phyloP scores from a whole-genome alignment of 2,113 vertebrate genomes.

The Grammomys dolichurus region DNA sequence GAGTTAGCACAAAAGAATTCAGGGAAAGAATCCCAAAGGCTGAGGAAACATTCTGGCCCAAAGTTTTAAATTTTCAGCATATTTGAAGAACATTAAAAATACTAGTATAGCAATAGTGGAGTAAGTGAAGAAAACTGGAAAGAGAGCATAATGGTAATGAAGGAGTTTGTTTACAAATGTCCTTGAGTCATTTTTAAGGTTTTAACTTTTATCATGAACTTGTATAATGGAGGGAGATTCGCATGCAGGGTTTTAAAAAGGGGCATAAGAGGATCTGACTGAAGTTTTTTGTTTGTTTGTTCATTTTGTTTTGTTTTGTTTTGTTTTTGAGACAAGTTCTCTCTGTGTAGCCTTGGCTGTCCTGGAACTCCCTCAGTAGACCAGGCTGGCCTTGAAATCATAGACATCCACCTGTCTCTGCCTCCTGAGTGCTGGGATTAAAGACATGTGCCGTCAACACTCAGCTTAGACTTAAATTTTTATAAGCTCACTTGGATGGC shows the following conservation, averaged over 20 bases:
- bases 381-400: too few relatives aligned
- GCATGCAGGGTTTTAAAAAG: slow-evolving; percentile 15
- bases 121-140: not conserved
- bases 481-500: not conserved
- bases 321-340: too few relatives aligned
- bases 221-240: not conserved
- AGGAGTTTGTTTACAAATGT: not conserved
- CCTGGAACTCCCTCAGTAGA: too few relatives aligned
- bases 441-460: too few relatives aligned
- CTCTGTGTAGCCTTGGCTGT: too few relatives aligned
- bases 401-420: too few relatives aligned
- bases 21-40: not conserved
- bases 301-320: too few relatives aligned
- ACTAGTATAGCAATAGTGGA: slow-evolving; percentile 18
- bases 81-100: slow-evolving; percentile 22
- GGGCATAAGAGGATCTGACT: not conserved
- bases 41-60: not conserved
- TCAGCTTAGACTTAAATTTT: not conserved
- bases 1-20: not conserved
- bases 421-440: too few relatives aligned
- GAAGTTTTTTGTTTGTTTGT: too few relatives aligned
- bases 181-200: slow-evolving; percentile 37
- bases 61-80: not conserved
- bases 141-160: not conserved
- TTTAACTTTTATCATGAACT: not conserved